A percentile compares a stretch with the other conserved stretches of the same genome.
phyloP scores from a whole-genome alignment of 2,888 invertebrate species.

The Deilephila elpenor region DNA sequence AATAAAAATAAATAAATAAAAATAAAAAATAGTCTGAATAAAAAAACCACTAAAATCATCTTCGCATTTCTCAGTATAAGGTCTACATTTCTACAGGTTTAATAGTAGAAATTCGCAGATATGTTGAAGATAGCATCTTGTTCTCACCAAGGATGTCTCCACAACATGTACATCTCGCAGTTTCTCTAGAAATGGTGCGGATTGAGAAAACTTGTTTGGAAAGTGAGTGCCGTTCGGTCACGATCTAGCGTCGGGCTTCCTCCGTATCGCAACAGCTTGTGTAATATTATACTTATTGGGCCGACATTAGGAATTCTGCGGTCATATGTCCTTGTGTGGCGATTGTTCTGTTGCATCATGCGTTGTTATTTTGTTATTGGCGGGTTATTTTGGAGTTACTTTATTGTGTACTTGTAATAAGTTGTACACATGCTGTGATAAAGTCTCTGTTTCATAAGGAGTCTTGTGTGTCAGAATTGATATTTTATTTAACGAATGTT shows the following conservation, averaged over 20 bases:
- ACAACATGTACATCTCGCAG: conserved; percentile 41
- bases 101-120: too few relatives aligned
- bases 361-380: conserved; percentile 1
- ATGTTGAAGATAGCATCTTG: background rate
- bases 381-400: too few relatives aligned
- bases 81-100: too few relatives aligned
- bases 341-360: conserved; percentile 16
- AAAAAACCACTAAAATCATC: too few relatives aligned
- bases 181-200: conserved; percentile 66
- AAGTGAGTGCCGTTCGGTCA: conserved; percentile 58
- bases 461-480: too few relatives aligned
- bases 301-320: conserved; percentile 25
- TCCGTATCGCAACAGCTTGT: conserved; percentile 11
- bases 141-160: background rate
- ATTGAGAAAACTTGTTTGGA: conserved; percentile 73
- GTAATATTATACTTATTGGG: conserved; percentile 19
- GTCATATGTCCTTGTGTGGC: conserved; percentile 18
- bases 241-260: conserved; percentile 50
- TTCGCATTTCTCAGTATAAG: too few relatives aligned
- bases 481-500: too few relatives aligned
- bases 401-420: too few relatives aligned
- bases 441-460: background rate
- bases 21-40: too few relatives aligned
- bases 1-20: too few relatives aligned
- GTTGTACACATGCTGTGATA: too few relatives aligned